A percentile compares a stretch with the other conserved stretches of the same genome.
Evolutionary conservation across 92 coral and sea anemone species (phyloP).

Genomic region (Palythoa grandiflora): DNA sequence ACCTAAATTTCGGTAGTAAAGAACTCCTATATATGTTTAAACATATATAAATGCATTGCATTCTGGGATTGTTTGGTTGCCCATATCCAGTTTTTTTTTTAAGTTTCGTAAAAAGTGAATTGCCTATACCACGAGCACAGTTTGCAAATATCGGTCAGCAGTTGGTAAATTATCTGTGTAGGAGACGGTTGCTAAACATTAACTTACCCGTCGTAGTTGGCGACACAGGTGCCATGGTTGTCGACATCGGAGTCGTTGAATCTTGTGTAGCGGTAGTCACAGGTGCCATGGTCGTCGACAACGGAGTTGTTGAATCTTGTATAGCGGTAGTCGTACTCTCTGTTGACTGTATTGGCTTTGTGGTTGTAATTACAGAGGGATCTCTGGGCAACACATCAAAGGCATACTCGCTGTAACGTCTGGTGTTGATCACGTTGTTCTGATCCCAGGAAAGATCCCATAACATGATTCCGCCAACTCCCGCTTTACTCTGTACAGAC

Average conservation of each 20-base stretch:
- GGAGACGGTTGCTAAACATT: too few relatives aligned
- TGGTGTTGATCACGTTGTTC: constrained; percentile 70
- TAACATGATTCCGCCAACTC: constrained; percentile 80
- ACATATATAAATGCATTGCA: too few relatives aligned
- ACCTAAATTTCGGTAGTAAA: too few relatives aligned
- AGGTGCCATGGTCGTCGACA: neutral
- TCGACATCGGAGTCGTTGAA: neutral
- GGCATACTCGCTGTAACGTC: constrained; percentile 74
- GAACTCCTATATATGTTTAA: too few relatives aligned
- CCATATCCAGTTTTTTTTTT: too few relatives aligned
- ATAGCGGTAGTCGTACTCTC: neutral
- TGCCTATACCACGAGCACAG: too few relatives aligned
- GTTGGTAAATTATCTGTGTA: too few relatives aligned
- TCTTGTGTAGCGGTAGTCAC: neutral
- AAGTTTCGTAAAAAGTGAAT: too few relatives aligned
- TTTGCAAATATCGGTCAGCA: too few relatives aligned
- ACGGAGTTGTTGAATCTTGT: neutral
- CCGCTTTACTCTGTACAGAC: constrained; percentile 82
- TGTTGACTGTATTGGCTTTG: constrained; percentile 37
- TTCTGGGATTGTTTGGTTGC: too few relatives aligned
- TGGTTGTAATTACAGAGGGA: constrained; percentile 28
- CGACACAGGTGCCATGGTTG: neutral
- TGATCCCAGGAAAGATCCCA: constrained; percentile 90
- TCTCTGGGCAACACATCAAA: constrained; percentile 65
- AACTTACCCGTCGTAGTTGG: too few relatives aligned